Percentiles rank a stretch among this genome's conserved stretches.
These are phyloP conservation scores for Ochlodes sylvanus DNA, from an alignment of 2,888 invertebrate genomes.

Conservation along the genomic window DNA sequence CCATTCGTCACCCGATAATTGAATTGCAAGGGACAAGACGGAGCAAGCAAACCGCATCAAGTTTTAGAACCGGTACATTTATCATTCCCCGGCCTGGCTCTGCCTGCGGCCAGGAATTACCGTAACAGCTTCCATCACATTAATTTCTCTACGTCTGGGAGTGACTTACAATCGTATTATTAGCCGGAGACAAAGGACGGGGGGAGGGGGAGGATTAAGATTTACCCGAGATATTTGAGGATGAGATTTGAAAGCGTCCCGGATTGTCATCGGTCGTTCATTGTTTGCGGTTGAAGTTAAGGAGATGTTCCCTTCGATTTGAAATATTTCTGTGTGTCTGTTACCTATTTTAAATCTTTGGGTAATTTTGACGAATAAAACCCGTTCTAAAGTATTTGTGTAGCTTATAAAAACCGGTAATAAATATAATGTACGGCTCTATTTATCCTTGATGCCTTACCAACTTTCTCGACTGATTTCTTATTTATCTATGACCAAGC, in stretches of 20 bases:
- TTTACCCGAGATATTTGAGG: conserved; percentile 74
- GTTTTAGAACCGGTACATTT: conserved; percentile 46
- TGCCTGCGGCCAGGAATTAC: conserved; percentile 54
- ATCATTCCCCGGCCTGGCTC: conserved; percentile 51
- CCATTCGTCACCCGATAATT: conserved; percentile 8
- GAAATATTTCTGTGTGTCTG: conserved; percentile 16
- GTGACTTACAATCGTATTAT: conserved; percentile 65
- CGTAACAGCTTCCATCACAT: conserved; percentile 63
- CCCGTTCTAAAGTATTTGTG: too few species aligned
- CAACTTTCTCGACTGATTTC: too few species aligned
- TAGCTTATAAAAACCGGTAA: too few species aligned
- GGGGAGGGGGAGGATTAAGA: conserved; percentile 63
- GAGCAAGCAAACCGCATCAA: neutral
- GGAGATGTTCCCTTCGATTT: conserved; percentile 14
- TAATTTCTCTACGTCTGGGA: conserved; percentile 69
- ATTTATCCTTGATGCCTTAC: too few species aligned
- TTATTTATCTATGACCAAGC: too few species aligned
- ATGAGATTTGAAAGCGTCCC: conserved; percentile 66
- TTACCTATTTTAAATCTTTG: conserved; percentile 2
- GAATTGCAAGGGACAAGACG: neutral
- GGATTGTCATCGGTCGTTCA: conserved; percentile 39
- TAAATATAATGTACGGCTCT: too few species aligned
- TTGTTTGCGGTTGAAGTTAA: conserved; percentile 37
- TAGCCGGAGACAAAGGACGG: conserved; percentile 58
- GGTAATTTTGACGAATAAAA: conserved; percentile 11